These are phyloP conservation scores for Eospalax fontanierii DNA, from an alignment of 2,797 vertebrate genomes.

Conservation along the genomic window DNA sequence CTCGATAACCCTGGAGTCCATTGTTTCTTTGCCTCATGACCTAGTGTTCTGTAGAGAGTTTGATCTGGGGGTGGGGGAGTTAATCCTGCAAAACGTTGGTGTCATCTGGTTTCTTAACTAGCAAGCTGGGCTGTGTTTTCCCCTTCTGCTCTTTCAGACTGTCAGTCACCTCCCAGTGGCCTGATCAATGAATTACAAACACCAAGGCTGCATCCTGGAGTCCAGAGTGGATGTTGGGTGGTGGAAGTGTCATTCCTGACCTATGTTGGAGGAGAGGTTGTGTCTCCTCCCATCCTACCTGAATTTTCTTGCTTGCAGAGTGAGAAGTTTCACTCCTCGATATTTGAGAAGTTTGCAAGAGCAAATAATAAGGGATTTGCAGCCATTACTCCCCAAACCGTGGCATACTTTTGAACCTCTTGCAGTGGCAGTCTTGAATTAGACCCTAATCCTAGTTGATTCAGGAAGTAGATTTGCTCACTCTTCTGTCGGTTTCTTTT, in stretches of 20 bases:
- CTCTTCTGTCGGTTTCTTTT: constrained; percentile 20
- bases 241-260: not conserved
- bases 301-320: not conserved
- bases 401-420: not conserved
- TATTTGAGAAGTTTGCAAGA: not conserved
- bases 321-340: not conserved
- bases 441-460: not conserved
- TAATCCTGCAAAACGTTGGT: not conserved
- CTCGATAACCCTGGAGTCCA: not conserved
- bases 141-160: not conserved
- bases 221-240: not conserved
- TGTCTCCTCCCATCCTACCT: not conserved
- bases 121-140: not conserved
- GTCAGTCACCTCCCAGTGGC: not conserved
- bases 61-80: not conserved
- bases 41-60: not conserved
- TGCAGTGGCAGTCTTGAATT: not conserved
- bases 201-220: not conserved
- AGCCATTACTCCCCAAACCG: not conserved
- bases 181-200: not conserved
- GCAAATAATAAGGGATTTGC: not conserved
- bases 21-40: not conserved
- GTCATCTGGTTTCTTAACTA: not conserved
- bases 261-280: not conserved
- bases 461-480: not conserved